These are phyloP conservation scores for Pavo muticus DNA, from an alignment of 2,113 vertebrate species.

Conservation along the genomic window DNA sequence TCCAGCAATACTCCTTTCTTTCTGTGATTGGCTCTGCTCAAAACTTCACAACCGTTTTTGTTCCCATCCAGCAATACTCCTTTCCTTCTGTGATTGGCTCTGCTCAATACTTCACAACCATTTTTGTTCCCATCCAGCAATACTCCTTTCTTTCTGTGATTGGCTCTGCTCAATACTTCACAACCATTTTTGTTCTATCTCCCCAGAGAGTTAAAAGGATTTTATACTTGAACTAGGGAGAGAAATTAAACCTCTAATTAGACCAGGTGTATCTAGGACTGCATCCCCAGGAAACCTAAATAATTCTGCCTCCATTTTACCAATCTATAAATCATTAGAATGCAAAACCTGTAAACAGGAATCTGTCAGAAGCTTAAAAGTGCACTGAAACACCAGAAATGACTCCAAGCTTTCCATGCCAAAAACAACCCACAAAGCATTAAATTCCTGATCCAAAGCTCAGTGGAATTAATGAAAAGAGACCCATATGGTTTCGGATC, in stretches of 20 bases:
- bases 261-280: conserved; percentile 30
- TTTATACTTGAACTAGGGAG: conserved; percentile 34
- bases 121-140: background rate
- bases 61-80: background rate
- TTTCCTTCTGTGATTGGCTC: conserved; percentile 12
- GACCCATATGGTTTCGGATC: background rate
- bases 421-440: background rate
- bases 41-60: conserved; percentile 2
- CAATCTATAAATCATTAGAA: conserved; percentile 43
- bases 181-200: background rate
- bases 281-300: conserved; percentile 14
- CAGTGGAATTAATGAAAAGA: conserved; percentile 8
- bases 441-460: conserved; percentile 21
- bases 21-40: conserved; percentile 13
- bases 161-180: conserved; percentile 13
- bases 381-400: background rate
- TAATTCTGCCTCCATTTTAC: conserved; percentile 28
- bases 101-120: background rate
- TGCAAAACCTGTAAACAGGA: conserved; percentile 44
- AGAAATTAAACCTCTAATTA: conserved; percentile 72
- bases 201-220: conserved; percentile 31
- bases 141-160: background rate
- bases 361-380: conserved; percentile 52
- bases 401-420: background rate
- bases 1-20: background rate